These are phyloP conservation scores for Polymixis flavicincta DNA, from an alignment of 2,888 invertebrate genomes.

Conservation along the genomic window DNA sequence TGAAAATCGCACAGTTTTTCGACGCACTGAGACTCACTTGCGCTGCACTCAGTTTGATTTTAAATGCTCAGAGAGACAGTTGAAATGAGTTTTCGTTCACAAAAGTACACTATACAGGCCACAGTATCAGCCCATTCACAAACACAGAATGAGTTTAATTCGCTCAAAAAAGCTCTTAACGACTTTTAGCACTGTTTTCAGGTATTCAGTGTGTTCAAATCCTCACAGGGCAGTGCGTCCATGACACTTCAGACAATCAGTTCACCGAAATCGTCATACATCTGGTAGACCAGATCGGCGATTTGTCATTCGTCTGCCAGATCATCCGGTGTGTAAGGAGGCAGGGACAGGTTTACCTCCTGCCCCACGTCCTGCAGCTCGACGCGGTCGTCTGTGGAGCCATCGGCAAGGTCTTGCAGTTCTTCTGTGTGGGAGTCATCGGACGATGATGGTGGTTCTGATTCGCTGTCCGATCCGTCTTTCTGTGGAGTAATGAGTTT, in stretches of 20 bases:
- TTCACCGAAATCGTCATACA: conserved; percentile 27
- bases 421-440: conserved; percentile 63
- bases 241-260: background rate
- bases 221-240: too few relatives aligned
- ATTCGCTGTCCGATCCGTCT: conserved; percentile 69
- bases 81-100: too few relatives aligned
- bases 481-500: conserved; percentile 63
- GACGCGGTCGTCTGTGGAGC: conserved; percentile 16
- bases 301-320: conserved; percentile 54
- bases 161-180: too few relatives aligned
- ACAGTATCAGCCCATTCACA: background rate
- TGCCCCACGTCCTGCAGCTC: conserved; percentile 18
- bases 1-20: too few relatives aligned
- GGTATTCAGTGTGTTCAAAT: too few relatives aligned
- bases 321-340: conserved; percentile 2
- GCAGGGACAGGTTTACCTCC: conserved; percentile 40
- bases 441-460: conserved; percentile 64
- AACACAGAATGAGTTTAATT: too few relatives aligned
- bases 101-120: too few relatives aligned
- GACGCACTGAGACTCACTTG: too few relatives aligned
- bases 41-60: too few relatives aligned
- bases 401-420: conserved; percentile 1
- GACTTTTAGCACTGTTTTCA: too few relatives aligned
- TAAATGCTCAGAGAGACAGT: too few relatives aligned
- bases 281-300: conserved; percentile 52